phyloP scores from a whole-genome alignment of 2,113 vertebrate species.

The Asarcornis scutulata region DNA sequence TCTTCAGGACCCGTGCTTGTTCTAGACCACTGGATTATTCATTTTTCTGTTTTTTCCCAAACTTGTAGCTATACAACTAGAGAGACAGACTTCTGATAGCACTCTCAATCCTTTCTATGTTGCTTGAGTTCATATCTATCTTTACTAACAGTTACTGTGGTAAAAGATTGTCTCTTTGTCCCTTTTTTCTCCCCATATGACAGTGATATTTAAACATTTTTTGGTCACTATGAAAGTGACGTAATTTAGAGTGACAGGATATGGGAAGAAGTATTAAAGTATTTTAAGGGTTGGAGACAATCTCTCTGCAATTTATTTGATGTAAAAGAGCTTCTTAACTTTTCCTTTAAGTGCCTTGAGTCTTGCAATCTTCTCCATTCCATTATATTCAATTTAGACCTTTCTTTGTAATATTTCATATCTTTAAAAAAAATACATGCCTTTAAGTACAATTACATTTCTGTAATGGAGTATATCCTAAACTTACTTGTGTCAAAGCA shows the following conservation, averaged over 20 bases:
- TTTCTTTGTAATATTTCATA: neutral
- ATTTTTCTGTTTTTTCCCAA: too few relatives aligned
- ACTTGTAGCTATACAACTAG: neutral
- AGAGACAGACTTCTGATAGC: neutral
- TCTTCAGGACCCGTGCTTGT: neutral
- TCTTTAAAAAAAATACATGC: neutral
- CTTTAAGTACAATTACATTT: neutral
- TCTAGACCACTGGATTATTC: neutral
- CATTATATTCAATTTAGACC: neutral
- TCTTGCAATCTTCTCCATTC: neutral
- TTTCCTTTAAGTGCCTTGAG: neutral
- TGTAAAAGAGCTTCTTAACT: neutral
- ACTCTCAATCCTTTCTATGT: neutral
- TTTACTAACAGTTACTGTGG: neutral
- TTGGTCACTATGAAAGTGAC: neutral
- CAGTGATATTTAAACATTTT: neutral
- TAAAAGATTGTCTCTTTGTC: neutral
- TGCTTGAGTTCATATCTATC: fast-evolving
- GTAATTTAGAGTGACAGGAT: fast-evolving
- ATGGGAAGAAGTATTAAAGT: neutral
- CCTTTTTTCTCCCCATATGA: neutral
- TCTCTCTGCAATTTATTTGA: neutral
- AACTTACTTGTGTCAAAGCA: neutral
- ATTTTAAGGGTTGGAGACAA: neutral
- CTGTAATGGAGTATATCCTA: neutral